Evolutionary conservation across 2,888 invertebrate species (phyloP), one percentile per base, ranked within the genome.

Genomic region (Acleris laterana): DNA sequence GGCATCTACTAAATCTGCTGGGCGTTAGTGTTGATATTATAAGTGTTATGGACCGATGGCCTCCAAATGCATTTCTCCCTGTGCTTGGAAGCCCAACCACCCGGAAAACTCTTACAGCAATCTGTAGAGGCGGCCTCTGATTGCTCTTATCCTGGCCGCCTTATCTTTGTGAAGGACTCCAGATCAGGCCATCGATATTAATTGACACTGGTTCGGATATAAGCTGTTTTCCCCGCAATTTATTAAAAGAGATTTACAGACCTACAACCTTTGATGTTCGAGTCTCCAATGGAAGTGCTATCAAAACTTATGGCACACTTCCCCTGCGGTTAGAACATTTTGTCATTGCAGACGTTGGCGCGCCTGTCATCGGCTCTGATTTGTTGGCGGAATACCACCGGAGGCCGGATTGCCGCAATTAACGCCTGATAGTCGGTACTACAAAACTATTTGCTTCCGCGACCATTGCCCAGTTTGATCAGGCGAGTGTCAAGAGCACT

Each of bases 61-160:
- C 1, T 20, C 32, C 1, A 62, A 60, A 51, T 68, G 69, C 42
- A 42, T 52, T 2, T 11, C 22, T 9, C 68, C 67, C 3, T 70
- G 68, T 9, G 13, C 28, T 19, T 70, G 58, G 48, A 56, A 32
- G 32, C 49, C 32, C 32, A 25, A 22, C 5, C 32, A 19, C n/a
- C n/a, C 52, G 63, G 65, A 57, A 70, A 70, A 70, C 56, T 11
- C n/a, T 1, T 44, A 20, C 19, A 52, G 61, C 66, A 62, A 44
- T 71, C 66, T 62, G 62, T 69, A 65, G 49, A 51, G 58, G 69
- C 68, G 69, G 58, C 64, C 13, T 5, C 62, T 62, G 70, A 69
- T 42, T 70, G 67, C 52, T 25, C 20, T 5, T 16, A 6, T n/a
- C 4, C 46, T 0, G 16, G 59, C 28, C 61, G 67, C 62, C 68